Evolutionary conservation across 2,797 vertebrate genomes (phyloP), one percentile per base, ranked within the genome.

Genomic region (Leptoclinus maculatus): DNA sequence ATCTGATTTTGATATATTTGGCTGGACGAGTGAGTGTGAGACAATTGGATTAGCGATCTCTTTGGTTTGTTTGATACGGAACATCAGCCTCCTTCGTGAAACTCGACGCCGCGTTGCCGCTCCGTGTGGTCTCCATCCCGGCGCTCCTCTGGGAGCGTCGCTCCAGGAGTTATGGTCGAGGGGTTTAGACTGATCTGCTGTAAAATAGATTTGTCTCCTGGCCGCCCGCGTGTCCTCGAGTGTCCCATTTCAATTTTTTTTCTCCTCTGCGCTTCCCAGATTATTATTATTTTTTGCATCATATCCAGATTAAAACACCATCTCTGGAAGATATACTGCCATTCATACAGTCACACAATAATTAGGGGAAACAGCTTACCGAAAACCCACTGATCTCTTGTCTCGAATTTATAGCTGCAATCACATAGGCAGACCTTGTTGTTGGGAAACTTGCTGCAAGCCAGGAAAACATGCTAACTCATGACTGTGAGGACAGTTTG

Each of bases 1-100:
- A 96, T 96, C 90, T 87, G 92, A 95, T 96, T 95, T 94, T 92
- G 93, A 93, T 94, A 94, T 93, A 94, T 95, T 94, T 93, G 92
- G 91, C 92, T 88, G 81, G 66, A 64, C 62, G 88, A 92, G 91
- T 91, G 84, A 95, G 93, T 93, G 94, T 90, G 85, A 77, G 87
- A 90, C 88, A 94, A 96, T 95, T 92, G 68, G 88, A 93, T 96
- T 96, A 93, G 86, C 58, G 43, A 93, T 94, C 94, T 94, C 89
- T 94, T 91, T 90, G 91, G 89, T 93, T 94, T 94, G 94, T 93
- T 95, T 94, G 91, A 95, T 95, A 94, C 91, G 94, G 92, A 94
- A 94, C 92, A 94, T 94, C 93, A 93, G 91, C 93, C 94, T 94
- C 89, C 90, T 84, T 85, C 6, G 69, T 94, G 95, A 93, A 96